Evolutionary conservation across 1,140 invertebrate species (phyloP).

Genomic region (Metopolophium dirhodum): DNA sequence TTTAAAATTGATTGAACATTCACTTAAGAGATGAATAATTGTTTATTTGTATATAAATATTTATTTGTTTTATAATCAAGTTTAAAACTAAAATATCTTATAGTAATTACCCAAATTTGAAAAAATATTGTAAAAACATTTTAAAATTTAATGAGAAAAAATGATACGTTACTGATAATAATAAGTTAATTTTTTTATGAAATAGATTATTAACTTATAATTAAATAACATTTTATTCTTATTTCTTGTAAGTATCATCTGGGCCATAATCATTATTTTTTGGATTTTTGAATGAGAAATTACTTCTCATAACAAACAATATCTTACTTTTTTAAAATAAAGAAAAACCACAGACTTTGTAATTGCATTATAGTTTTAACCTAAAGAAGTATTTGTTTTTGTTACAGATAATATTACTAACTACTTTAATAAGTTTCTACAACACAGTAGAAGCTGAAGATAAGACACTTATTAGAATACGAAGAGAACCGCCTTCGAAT

Average conservation of each 20-base stretch:
- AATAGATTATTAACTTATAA: neutral
- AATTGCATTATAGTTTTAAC: neutral
- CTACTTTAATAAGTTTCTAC: slow-evolving; percentile 35
- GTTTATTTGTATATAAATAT: neutral
- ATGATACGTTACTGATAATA: neutral
- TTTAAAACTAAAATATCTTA: neutral
- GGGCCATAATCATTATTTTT: neutral
- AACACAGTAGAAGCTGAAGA: slow-evolving; percentile 27
- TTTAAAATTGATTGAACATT: neutral
- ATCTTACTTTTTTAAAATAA: neutral
- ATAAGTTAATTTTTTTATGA: neutral
- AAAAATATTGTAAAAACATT: neutral
- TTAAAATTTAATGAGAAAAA: neutral
- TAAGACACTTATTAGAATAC: slow-evolving; percentile 15
- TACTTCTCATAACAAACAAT: neutral
- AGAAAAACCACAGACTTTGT: neutral
- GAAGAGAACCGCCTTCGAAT: slow-evolving; percentile 54
- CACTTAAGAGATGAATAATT: neutral
- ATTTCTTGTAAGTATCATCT: neutral
- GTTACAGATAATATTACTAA: slow-evolving; percentile 33
- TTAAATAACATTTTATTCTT: neutral
- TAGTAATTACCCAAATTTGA: neutral
- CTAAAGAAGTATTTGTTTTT: slow-evolving; percentile 1
- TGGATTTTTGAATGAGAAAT: neutral
- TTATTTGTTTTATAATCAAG: neutral